These are phyloP conservation scores for Bambusicola thoracicus DNA, from an alignment of 2,113 vertebrate genomes.

Conservation along the genomic window DNA sequence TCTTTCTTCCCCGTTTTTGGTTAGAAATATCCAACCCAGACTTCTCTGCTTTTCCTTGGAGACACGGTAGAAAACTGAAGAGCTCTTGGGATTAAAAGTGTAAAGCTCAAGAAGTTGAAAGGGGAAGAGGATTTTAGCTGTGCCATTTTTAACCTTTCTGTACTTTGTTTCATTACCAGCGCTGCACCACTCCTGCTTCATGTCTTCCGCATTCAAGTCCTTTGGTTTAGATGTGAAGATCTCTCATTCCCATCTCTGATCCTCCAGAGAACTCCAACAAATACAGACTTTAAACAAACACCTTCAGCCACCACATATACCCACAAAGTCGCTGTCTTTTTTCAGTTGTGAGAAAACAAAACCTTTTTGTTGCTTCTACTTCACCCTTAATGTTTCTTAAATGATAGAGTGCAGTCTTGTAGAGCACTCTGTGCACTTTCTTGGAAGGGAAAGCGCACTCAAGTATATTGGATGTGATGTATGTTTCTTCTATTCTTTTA, in stretches of 20 bases:
- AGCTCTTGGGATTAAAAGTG: constrained; percentile 57
- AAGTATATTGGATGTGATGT: background rate
- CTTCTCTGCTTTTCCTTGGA: constrained; percentile 41
- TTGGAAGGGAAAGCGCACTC: background rate
- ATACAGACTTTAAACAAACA: constrained; percentile 30
- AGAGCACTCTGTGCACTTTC: too few relatives aligned
- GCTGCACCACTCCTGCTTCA: background rate
- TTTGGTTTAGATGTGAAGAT: constrained; percentile 43
- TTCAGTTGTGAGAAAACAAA: background rate
- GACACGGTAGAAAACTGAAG: background rate
- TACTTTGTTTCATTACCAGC: constrained; percentile 24
- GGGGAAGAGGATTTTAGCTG: constrained; percentile 7
- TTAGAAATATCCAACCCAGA: constrained; percentile 1
- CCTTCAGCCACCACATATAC: background rate
- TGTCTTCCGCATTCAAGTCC: constrained; percentile 13
- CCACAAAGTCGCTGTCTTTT: background rate
- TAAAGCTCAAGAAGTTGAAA: constrained; percentile 36
- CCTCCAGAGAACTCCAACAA: constrained; percentile 41
- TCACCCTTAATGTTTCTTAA: background rate
- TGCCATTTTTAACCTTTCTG: constrained; percentile 39
- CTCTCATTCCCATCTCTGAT: constrained; percentile 26
- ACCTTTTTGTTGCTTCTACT: background rate
- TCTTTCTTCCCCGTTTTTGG: background rate
- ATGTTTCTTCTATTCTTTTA: background rate
- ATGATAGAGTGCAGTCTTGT: background rate